Conservation (phyloP, 2,797 vertebrate species). For the Catamblyrhynchus diadema region DNA sequence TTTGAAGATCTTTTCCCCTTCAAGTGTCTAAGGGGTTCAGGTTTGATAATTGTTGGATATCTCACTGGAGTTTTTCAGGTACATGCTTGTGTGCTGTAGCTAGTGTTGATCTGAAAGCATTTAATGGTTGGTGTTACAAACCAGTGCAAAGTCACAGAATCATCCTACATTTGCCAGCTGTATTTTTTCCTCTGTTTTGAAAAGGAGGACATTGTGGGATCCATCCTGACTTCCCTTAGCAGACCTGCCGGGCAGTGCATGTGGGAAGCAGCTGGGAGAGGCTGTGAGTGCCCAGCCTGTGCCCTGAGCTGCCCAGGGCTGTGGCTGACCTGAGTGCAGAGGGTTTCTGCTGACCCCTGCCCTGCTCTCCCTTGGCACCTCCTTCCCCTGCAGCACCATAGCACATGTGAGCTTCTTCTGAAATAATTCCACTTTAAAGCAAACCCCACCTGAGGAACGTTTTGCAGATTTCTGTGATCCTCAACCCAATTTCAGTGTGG, state of each 20-base stretch:
- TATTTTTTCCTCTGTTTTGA: not conserved
- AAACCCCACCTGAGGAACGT: not conserved
- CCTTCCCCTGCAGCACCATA: not conserved
- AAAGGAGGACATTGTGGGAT: accelerated
- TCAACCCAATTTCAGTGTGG: not conserved
- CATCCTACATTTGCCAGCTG: not conserved
- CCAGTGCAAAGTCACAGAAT: not conserved
- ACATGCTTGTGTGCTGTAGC: not conserved
- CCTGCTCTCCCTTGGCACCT: not conserved
- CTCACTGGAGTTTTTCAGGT: not conserved
- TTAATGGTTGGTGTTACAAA: not conserved
- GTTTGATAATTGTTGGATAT: not conserved
- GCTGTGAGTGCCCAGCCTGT: not conserved
- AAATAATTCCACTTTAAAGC: not conserved
- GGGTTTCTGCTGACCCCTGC: not conserved
- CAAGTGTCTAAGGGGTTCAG: not conserved
- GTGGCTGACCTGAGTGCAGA: not conserved
- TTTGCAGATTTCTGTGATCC: not conserved
- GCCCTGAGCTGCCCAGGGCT: not conserved
- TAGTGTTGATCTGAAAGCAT: not conserved
- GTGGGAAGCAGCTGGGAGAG: not conserved
- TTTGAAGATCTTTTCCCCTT: not conserved
- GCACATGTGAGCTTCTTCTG: not conserved
- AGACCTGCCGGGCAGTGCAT: not conserved
- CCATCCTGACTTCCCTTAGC: not conserved